Evolutionary conservation across 1,140 invertebrate species (phyloP).

Genomic region (Drosophila sp.): DNA sequence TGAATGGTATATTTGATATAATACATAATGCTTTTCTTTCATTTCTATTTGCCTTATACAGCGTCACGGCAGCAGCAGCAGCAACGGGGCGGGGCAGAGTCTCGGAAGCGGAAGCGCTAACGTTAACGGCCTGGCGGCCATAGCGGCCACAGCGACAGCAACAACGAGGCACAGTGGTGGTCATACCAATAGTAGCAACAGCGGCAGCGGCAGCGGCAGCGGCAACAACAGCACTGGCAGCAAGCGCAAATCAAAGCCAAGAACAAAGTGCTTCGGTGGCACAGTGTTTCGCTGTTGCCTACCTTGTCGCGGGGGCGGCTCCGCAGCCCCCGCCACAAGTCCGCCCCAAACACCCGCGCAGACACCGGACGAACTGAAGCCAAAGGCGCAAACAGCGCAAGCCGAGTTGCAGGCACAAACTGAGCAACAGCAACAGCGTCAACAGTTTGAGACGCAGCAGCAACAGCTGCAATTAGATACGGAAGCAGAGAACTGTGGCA

Average conservation of each 20-base stretch:
- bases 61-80: conserved; percentile 68
- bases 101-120: conserved; percentile 59
- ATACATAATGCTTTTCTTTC: neutral
- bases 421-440: conserved; percentile 1
- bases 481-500: conserved; percentile 13
- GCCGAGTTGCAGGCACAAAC: conserved; percentile 2
- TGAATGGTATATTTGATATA: too few species aligned
- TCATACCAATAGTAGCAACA: conserved; percentile 32
- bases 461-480: conserved; percentile 32
- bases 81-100: conserved; percentile 54
- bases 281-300: conserved; percentile 88
- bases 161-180: conserved; percentile 19
- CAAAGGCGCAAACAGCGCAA: conserved; percentile 23
- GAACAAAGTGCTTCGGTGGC: conserved; percentile 84
- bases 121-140: conserved; percentile 72
- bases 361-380: conserved; percentile 70
- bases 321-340: conserved; percentile 86
- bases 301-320: conserved; percentile 88
- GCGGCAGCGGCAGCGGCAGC: conserved; percentile 12
- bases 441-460: conserved; percentile 25
- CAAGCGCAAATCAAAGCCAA: conserved; percentile 73
- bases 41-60: conserved; percentile 16
- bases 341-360: conserved; percentile 79
- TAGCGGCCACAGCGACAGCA: conserved; percentile 49
- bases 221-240: conserved; percentile 31